A percentile compares a stretch with the other conserved stretches of the same genome.
Evolutionary conservation across 2,888 invertebrate genomes (phyloP).

Genomic region (Pachymerium ferrugineum): DNA sequence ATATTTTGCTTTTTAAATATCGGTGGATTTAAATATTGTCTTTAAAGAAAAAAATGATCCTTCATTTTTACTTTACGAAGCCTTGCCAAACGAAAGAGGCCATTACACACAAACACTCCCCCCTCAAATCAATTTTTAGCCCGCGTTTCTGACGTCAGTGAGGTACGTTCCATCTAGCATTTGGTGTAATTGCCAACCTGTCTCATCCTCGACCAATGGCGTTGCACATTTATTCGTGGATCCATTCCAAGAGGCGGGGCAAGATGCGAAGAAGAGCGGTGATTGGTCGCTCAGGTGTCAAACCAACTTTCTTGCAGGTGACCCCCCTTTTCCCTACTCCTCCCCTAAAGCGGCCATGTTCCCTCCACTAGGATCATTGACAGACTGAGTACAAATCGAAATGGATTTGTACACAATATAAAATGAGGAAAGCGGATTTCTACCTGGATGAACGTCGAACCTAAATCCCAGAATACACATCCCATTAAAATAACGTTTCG

Average conservation of each 20-base stretch:
- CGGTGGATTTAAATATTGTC: neutral
- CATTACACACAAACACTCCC: slow-evolving; percentile 15
- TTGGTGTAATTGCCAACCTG: slow-evolving; percentile 12
- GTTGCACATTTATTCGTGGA: neutral
- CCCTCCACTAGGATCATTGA: neutral
- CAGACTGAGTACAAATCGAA: neutral
- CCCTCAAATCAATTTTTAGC: neutral
- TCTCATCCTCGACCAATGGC: slow-evolving; percentile 10
- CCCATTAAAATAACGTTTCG: neutral
- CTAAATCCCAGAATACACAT: neutral
- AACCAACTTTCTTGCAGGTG: slow-evolving; percentile 18
- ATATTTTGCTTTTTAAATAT: neutral
- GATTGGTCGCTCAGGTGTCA: slow-evolving; percentile 19
- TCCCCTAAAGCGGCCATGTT: neutral
- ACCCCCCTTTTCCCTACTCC: neutral
- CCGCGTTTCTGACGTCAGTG: slow-evolving; percentile 16
- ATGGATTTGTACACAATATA: neutral
- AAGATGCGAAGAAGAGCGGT: neutral
- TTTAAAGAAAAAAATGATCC: neutral
- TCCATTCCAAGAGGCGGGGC: slow-evolving; percentile 14
- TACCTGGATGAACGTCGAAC: neutral
- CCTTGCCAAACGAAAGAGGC: slow-evolving; percentile 3
- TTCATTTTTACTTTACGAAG: too few relatives aligned
- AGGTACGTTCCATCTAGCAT: neutral
- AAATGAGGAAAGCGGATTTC: slow-evolving; percentile 22